A percentile compares a stretch with the other conserved stretches of the same genome.
Conservation (phyloP, 2,797 vertebrate genomes). For the Phaenicophaeus curvirostris region DNA sequence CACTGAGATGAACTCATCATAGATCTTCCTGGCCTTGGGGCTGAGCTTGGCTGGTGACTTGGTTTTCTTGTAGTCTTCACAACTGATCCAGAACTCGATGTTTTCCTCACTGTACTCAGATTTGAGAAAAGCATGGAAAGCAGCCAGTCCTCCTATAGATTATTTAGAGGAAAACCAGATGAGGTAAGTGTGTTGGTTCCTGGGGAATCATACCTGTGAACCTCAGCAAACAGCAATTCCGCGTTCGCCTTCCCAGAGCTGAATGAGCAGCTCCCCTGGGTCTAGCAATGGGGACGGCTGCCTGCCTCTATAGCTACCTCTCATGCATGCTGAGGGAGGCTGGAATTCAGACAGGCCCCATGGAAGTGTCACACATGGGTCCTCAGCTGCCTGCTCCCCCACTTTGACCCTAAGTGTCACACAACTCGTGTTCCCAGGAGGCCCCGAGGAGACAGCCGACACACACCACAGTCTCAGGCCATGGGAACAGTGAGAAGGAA, state of each 20-base stretch:
- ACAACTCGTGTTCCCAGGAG: constrained; percentile 48
- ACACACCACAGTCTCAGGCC: constrained; percentile 69
- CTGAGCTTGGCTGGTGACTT: constrained; percentile 73
- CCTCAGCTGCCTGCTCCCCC: background rate
- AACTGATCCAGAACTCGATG: constrained; percentile 92
- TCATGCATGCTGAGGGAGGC: fast-evolving
- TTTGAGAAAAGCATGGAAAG: constrained; percentile 86
- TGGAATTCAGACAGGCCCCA: background rate
- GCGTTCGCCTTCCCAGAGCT: background rate
- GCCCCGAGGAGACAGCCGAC: constrained; percentile 66
- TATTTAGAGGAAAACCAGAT: background rate
- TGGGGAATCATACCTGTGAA: fast-evolving
- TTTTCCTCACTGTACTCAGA: constrained; percentile 94
- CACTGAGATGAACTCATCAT: constrained; percentile 83
- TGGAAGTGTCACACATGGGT: background rate
- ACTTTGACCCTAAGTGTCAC: constrained; percentile 16
- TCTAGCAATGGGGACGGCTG: background rate
- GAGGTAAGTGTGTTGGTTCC: background rate
- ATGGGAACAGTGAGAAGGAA: constrained; percentile 75
- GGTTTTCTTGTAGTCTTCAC: constrained; percentile 88
- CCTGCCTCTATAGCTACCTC: fast-evolving
- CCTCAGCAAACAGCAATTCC: background rate
- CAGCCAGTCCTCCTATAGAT: constrained; percentile 80
- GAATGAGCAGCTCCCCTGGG: background rate
- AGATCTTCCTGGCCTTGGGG: constrained; percentile 85